Conservation (phyloP, 2,888 invertebrate species). For the Oeneis ivallda region DNA sequence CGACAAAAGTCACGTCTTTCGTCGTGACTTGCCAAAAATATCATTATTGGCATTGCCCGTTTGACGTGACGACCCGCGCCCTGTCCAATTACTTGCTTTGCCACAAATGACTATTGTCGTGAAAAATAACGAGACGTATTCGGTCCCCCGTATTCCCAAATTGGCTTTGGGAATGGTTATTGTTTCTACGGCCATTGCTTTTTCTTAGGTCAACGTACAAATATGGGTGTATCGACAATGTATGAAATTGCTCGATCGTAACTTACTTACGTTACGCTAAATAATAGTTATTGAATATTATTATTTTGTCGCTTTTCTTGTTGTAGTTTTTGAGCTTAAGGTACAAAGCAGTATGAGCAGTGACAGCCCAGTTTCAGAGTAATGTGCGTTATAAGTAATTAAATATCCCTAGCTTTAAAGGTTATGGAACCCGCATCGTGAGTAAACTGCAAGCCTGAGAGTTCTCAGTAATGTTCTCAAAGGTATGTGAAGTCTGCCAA, state of each 20-base stretch:
- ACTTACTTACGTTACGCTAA: not conserved
- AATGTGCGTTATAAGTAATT: no score
- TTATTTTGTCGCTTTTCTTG: not conserved
- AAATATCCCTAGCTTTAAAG: no score
- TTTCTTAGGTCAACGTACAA: conserved; percentile 22
- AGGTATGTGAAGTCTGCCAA: no score
- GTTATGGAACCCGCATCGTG: no score
- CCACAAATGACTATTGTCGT: conserved; percentile 32
- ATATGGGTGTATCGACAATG: not conserved
- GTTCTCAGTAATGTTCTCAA: no score
- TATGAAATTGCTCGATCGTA: not conserved
- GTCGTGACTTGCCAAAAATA: conserved; percentile 2
- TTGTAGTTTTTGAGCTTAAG: no score
- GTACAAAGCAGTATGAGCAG: no score
- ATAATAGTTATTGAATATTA: not conserved
- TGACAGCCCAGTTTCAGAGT: no score
- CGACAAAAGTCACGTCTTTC: not conserved
- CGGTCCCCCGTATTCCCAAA: conserved; percentile 22
- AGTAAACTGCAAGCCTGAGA: no score
- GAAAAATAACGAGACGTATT: conserved; percentile 33
- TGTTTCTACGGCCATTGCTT: conserved; percentile 18
- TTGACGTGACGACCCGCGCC: conserved; percentile 22
- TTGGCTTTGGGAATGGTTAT: conserved; percentile 30
- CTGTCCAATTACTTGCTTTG: conserved; percentile 30
- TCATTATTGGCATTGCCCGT: conserved; percentile 7